A percentile compares a stretch with the other conserved stretches of the same genome.
These are phyloP conservation scores for Castor canadensis DNA, from an alignment of 2,113 vertebrate genomes.

Conservation along the genomic window DNA sequence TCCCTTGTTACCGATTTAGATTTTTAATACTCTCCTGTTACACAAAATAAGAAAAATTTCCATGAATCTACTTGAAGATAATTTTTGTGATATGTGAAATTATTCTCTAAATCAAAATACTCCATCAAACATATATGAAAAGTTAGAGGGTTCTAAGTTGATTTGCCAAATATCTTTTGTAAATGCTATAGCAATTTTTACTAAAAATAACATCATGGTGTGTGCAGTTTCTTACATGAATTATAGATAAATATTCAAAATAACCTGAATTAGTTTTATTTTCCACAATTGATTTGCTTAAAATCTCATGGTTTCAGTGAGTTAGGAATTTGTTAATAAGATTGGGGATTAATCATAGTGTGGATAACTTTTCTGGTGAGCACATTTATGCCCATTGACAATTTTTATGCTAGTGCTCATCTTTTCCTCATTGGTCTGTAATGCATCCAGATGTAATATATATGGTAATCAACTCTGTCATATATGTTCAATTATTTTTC, in stretches of 20 bases:
- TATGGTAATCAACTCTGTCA: background rate
- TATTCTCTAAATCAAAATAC: background rate
- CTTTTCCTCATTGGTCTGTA: background rate
- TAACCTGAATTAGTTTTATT: background rate
- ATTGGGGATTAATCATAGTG: background rate
- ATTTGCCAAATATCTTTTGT: background rate
- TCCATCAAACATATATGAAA: background rate
- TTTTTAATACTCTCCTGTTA: background rate
- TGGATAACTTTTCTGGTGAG: background rate
- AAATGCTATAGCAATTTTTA: background rate
- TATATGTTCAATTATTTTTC: conserved; percentile 6
- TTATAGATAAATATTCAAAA: background rate
- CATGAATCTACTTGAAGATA: background rate
- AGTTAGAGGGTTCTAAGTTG: background rate
- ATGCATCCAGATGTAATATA: background rate
- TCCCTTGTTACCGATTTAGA: background rate
- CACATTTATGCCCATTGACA: background rate
- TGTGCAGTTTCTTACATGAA: background rate
- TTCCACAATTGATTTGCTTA: background rate
- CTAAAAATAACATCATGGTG: background rate
- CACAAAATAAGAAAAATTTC: conserved; percentile 18
- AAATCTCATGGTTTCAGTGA: background rate
- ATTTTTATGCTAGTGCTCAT: background rate
- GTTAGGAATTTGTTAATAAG: background rate
- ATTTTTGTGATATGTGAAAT: background rate